Base-by-base conservation (phyloP, 30 jellyfish, hydroid and myxozoan genomes). In the Pseudorhiza aurosa region DNA sequence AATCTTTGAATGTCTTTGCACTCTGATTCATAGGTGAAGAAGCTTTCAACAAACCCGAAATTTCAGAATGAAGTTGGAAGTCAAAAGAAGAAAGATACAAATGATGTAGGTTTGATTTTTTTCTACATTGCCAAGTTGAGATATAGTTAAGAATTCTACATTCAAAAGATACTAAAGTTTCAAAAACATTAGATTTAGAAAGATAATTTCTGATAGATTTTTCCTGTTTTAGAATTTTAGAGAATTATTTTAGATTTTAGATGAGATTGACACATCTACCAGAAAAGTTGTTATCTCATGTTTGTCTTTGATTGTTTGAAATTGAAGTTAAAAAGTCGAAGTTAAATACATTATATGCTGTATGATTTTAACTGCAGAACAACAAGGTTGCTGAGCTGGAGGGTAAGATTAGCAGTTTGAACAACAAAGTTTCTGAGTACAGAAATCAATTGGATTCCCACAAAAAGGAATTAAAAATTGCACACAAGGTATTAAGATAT, bases 381-480 rank as follows among this genome's bases (percentile, higher is more conserved):
- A 68, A 29, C 62, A 86, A 77, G 45, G 43, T 76, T 10, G 58
- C 81, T 14, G 85, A 75, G 37, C 77, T 85, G 3, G 91, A 85
- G 47, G 96, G 65, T 8, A 93, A 93, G 43, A 42, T 86, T 11
- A 65, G 46, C 25, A 95, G 75, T 42, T 57, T 79, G n/a, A 76
- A 60, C 32, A 19, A 40, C 26, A 93, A 81, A 74, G 80, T 82
- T n/a, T 30, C 82, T 26, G 97, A 85, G 26, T 65, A 76, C 50
- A 73, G 96, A 81, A 81, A 77, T 49, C 97, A 93, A 75, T 50
- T 73, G 0, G 99, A 93, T 21, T 70, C 43, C 18, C 90, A 87
- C 24, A 93, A 93, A 39, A 87, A 85, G 56, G 99, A 93, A 69
- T 58, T 93, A 59, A 86, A 80, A 72, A 73, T 93, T 17, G 97